Conservation (phyloP, 2,797 vertebrate genomes). For the Carduelis carduelis region DNA sequence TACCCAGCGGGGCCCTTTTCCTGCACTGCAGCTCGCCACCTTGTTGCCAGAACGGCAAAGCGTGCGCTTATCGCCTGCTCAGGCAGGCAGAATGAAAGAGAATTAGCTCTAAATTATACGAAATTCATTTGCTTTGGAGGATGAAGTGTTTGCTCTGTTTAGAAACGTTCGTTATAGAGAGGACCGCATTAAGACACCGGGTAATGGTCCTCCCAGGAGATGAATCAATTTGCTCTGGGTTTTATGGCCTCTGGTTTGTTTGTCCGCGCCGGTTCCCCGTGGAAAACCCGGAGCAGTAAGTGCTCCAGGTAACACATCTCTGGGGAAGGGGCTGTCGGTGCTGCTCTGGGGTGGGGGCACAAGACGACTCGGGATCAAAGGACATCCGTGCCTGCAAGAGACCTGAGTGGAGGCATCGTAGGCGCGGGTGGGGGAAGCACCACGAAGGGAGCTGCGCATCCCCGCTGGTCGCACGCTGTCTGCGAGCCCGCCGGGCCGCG, state of each 20-base stretch:
- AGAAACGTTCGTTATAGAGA: slow-evolving; percentile 54
- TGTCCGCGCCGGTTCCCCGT: background rate
- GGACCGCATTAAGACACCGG: slow-evolving; percentile 70
- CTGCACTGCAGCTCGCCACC: background rate
- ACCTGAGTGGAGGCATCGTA: background rate
- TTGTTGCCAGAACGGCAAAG: slow-evolving; percentile 62
- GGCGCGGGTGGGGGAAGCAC: accelerated
- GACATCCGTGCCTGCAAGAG: background rate
- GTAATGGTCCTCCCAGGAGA: slow-evolving; percentile 74
- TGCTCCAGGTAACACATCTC: background rate
- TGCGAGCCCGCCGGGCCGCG: background rate
- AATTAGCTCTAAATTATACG: slow-evolving; percentile 77
- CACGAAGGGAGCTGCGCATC: background rate
- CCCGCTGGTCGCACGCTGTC: background rate
- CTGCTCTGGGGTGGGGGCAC: background rate
- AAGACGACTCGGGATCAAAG: background rate
- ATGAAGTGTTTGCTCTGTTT: slow-evolving; percentile 71
- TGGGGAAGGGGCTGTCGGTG: background rate
- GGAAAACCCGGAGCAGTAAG: slow-evolving; percentile 45
- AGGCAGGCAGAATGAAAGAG: slow-evolving; percentile 73
- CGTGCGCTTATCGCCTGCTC: slow-evolving; percentile 75
- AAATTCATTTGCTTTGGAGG: slow-evolving; percentile 78
- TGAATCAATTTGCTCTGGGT: slow-evolving; percentile 75
- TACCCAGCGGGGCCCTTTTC: slow-evolving; percentile 35
- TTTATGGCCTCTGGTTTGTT: slow-evolving; percentile 76